Evolutionary conservation across 2,113 vertebrate species (phyloP), one percentile per base, ranked within the genome.

Genomic region (Brienomyrus longianalis): DNA sequence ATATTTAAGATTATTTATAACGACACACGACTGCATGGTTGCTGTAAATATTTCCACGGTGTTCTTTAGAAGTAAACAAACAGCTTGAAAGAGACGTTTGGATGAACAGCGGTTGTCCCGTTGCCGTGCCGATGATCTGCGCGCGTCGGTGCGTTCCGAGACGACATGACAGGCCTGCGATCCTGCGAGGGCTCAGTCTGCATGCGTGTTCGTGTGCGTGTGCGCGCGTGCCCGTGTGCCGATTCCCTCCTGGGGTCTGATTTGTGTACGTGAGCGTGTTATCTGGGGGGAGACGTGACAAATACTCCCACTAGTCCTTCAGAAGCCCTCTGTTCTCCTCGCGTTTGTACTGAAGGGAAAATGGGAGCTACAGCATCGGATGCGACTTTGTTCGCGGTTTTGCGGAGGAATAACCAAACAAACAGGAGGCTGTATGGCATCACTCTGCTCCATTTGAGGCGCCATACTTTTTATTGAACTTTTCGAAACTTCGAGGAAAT

Each of bases 291-390:
- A 96, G 93, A 96, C 93, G 93, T 96, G 96, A 96, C 95, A 95
- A 95, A 96, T 95, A 95, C 94, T 96, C 95, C 94, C 95, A 93
- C 95, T 95, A 96, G 95, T 95, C 95, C 95, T 95, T 95, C 95
- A 95, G 94, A 56, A 93, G 56, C 91, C 94, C 91, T 93, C 92
- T 93, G 91, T 91, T 89, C 62, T 88, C 83, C 83, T 83, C 83
- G 90, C 93, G 88, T 92, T 95, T 93, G 93, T 87, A 90, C 62
- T 87, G 84, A 86, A 48, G 89, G 62, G 89, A 39, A 52, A 51
- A 80, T 90, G 62, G 50, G 85, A 90, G 47, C 84, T 77, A 27
- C 85, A 87, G 87, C 87, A 86, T 87, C n/a, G 87, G 54, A 87
- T 90, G 51, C 50, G n/a, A 48, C 89, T 90, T 90, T 77, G 84